These are phyloP conservation scores for Ptilorrhoa leucosticta DNA, from an alignment of 2,113 vertebrate genomes.

Conservation along the genomic window DNA sequence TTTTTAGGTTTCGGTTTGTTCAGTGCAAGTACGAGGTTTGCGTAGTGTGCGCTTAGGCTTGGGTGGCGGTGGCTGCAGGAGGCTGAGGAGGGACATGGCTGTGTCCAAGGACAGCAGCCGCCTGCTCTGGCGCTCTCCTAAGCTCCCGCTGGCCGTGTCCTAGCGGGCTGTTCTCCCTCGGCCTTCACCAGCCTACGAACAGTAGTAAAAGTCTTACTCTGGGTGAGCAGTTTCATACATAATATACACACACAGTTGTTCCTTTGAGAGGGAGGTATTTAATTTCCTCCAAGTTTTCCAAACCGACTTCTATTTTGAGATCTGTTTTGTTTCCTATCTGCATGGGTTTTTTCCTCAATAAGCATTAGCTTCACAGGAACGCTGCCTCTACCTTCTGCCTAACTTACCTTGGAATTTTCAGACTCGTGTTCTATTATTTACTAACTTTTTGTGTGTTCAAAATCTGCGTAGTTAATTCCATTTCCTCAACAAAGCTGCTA, in stretches of 20 bases:
- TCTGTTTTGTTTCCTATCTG: background rate
- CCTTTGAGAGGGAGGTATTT: no score
- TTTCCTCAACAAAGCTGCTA: background rate
- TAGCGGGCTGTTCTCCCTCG: rapidly evolving
- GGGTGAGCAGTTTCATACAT: background rate
- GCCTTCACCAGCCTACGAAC: background rate
- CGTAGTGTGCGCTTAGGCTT: rapidly evolving
- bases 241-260: rapidly evolving
- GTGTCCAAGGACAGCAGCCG: rapidly evolving
- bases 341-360: rapidly evolving
- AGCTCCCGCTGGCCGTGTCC: rapidly evolving
- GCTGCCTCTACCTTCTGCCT: rapidly evolving
- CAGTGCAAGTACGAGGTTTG: rapidly evolving
- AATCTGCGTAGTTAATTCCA: rapidly evolving
- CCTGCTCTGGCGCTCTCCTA: rapidly evolving
- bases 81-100: rapidly evolving
- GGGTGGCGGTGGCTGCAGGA: background rate
- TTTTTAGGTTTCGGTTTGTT: rapidly evolving
- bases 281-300: background rate
- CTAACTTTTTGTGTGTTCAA: background rate
- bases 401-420: background rate
- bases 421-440: rapidly evolving
- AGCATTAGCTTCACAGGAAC: rapidly evolving
- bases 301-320: background rate
- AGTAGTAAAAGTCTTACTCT: rapidly evolving